A percentile compares a stretch with the other conserved stretches of the same genome.
These are phyloP conservation scores for Hemaris fuciformis DNA, from an alignment of 2,888 invertebrate species.

Conservation along the genomic window DNA sequence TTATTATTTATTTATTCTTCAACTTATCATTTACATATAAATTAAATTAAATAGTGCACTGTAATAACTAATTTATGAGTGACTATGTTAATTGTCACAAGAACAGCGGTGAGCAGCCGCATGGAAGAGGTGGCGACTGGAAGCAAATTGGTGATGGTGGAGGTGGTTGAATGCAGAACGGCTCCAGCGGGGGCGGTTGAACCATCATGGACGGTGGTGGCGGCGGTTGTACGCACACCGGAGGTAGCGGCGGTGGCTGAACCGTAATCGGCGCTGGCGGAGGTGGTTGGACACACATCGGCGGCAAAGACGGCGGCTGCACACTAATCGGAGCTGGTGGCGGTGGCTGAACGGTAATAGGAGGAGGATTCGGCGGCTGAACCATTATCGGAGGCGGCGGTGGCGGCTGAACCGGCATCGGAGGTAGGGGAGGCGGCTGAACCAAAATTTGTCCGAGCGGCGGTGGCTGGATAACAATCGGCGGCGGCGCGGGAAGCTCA, in stretches of 20 bases:
- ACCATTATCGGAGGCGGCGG: constrained; percentile 62
- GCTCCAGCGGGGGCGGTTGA: constrained; percentile 53
- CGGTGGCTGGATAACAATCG: constrained; percentile 66
- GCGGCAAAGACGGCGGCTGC: constrained; percentile 62
- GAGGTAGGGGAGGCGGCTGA: constrained; percentile 65
- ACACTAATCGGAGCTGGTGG: constrained; percentile 57
- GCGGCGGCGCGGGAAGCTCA: constrained; percentile 62
- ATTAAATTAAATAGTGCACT: constrained; percentile 19
- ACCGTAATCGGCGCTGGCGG: constrained; percentile 56
- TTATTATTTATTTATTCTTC: background rate
- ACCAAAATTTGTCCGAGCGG: constrained; percentile 60
- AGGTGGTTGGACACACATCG: constrained; percentile 64
- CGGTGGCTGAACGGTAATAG: constrained; percentile 61
- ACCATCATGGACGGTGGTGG: constrained; percentile 50
- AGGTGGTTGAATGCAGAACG: constrained; percentile 59
- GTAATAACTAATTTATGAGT: constrained; percentile 26
- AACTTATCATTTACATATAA: constrained; percentile 9
- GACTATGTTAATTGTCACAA: constrained; percentile 34
- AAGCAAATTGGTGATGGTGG: constrained; percentile 60
- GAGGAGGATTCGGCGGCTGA: constrained; percentile 59
- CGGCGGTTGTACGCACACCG: constrained; percentile 63
- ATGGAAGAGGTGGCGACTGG: constrained; percentile 41
- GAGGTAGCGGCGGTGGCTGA: constrained; percentile 61
- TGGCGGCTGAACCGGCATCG: constrained; percentile 66
- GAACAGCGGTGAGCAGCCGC: constrained; percentile 32